Evolutionary conservation across 2,797 vertebrate species (phyloP).

Genomic region (Falco cherrug): DNA sequence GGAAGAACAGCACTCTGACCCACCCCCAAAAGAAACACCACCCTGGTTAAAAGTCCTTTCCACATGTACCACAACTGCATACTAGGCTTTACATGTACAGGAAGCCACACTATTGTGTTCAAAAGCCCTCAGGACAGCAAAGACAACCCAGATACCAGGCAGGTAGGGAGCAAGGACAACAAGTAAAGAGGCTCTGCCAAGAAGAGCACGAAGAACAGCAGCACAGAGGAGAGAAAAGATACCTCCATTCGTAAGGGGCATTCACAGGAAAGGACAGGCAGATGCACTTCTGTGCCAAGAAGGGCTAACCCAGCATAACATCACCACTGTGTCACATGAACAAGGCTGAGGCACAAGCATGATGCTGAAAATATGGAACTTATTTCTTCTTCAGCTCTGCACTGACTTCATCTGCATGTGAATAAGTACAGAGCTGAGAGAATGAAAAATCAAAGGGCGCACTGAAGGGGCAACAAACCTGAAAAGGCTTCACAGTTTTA

Average conservation of each 20-base stretch:
- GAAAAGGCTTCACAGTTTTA: not conserved
- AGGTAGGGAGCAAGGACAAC: not conserved
- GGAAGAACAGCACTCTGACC: not conserved
- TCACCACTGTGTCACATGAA: not conserved
- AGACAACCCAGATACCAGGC: fast-evolving
- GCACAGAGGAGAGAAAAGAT: not conserved
- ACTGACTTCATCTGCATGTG: not conserved
- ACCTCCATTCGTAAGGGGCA: not conserved
- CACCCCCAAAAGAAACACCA: not conserved
- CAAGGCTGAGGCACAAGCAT: not conserved
- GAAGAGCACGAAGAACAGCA: not conserved
- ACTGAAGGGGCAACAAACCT: not conserved
- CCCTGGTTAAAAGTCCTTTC: not conserved
- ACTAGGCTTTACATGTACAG: not conserved
- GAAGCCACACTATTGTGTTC: not conserved
- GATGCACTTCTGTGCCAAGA: not conserved
- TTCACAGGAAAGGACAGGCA: not conserved
- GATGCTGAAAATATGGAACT: not conserved
- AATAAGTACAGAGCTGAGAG: not conserved
- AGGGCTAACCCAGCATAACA: not conserved
- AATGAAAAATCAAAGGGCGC: not conserved
- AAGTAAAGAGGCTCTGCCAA: not conserved
- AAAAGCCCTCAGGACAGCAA: not conserved
- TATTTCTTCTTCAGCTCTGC: not conserved
- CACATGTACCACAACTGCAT: not conserved